These are phyloP conservation scores for Hedya salicella DNA, from an alignment of 2,888 invertebrate species.

Conservation along the genomic window DNA sequence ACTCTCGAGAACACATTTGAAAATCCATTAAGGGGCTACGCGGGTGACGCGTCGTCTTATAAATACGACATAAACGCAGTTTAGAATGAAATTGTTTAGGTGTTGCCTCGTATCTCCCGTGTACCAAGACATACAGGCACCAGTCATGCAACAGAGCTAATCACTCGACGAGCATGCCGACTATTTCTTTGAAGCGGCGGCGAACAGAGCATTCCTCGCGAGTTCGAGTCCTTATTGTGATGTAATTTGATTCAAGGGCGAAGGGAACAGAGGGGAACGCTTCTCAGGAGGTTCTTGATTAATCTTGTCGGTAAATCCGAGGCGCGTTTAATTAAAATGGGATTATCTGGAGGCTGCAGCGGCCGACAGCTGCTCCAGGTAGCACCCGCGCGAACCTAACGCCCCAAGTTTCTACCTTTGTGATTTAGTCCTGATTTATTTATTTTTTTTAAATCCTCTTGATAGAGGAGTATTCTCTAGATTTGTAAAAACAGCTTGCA, in stretches of 20 bases:
- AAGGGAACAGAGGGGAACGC: constrained; percentile 27
- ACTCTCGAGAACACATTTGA: too few species aligned
- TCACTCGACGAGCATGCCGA: constrained; percentile 36
- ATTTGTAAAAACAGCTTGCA: too few species aligned
- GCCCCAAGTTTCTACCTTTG: background rate
- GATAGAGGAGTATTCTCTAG: too few species aligned
- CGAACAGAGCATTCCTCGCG: constrained; percentile 39
- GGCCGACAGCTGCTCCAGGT: constrained; percentile 44
- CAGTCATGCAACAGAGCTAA: constrained; percentile 24
- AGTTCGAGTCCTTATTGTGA: constrained; percentile 45
- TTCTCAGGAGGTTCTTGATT: constrained; percentile 62
- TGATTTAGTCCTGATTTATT: too few species aligned
- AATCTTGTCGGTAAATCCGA: constrained; percentile 67
- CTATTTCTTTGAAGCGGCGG: constrained; percentile 45
- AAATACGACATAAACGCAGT: too few species aligned
- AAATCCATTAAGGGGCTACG: too few species aligned
- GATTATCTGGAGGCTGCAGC: constrained; percentile 69
- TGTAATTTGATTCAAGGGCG: constrained; percentile 47
- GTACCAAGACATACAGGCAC: too few species aligned
- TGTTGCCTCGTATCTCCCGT: too few species aligned
- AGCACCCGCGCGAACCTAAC: background rate
- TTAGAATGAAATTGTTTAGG: too few species aligned
- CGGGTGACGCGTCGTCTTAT: too few species aligned
- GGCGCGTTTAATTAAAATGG: constrained; percentile 74
- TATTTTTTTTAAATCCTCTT: too few species aligned